Percentiles rank a stretch among this genome's conserved stretches.
phyloP scores from a whole-genome alignment of 2,797 vertebrate species.

The Rousettus madagascariensis region DNA sequence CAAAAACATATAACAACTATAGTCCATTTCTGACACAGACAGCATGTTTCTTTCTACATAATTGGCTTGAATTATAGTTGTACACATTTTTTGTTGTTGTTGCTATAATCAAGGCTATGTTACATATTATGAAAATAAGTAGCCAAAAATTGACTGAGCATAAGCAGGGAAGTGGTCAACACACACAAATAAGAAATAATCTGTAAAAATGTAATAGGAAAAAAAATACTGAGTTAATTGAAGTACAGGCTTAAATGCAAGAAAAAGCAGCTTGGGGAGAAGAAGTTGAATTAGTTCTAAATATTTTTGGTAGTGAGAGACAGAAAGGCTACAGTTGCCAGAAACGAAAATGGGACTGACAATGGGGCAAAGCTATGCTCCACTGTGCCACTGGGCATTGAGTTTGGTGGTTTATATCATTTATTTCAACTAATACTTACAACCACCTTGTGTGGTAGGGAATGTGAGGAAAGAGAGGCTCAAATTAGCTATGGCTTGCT shows the following conservation, averaged over 20 bases:
- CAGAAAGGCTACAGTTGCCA: neutral
- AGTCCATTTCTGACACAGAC: neutral
- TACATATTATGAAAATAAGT: neutral
- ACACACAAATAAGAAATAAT: constrained; percentile 16
- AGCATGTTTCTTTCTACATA: constrained; percentile 25
- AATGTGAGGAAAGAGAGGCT: constrained; percentile 2
- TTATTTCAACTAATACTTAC: constrained; percentile 31
- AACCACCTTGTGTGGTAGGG: neutral
- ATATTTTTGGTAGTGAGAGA: neutral
- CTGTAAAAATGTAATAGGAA: neutral
- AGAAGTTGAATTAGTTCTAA: constrained; percentile 32
- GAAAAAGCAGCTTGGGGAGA: neutral
- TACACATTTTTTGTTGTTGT: neutral
- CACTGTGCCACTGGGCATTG: neutral
- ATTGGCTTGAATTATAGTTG: constrained; percentile 20
- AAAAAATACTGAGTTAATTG: constrained; percentile 30
- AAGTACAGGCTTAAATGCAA: constrained; percentile 29
- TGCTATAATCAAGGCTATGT: neutral
- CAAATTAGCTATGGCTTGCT: constrained; percentile 19
- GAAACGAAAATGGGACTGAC: constrained; percentile 41
- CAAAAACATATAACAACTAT: constrained; percentile 14
- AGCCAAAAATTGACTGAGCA: neutral
- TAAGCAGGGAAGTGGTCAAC: neutral
- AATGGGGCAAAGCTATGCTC: neutral
- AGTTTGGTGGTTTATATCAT: constrained; percentile 1